Base-by-base conservation (phyloP, 1,140 invertebrate species). In the Dreissena rostriformis region DNA sequence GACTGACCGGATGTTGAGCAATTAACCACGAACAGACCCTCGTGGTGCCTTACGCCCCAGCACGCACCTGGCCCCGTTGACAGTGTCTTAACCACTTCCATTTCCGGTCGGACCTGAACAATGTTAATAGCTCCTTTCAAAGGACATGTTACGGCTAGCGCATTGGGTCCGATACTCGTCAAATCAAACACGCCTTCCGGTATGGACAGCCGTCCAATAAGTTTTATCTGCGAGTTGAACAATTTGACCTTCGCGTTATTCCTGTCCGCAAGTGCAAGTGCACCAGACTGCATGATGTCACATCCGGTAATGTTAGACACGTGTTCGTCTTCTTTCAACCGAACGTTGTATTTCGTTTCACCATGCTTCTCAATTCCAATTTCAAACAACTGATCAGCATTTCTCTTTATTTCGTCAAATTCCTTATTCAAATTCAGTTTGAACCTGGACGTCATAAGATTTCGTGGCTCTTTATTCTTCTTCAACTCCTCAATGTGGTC, bases 271-370 rank as follows among this genome's bases (percentile, higher is more conserved):
- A 82, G 51, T 0, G 61, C 80, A n/a, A 82, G 8, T 17, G 53
- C 80, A 19, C 72, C 80, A 19, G 68, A 39, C 39, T 71, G n/a
- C 29, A 75, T 11, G 8, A 82, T 22, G 17, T 55, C 61, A 68
- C 80, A 82, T 55, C 80, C 80, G n/a, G 80, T 82, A 7, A 82
- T 73, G 49, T 82, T 82, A n/a, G 55, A 75, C 19, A 55, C 22
- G 14, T 65, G 49, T 68, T 28, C 53, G 71, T 82, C 80, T 17
- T 82, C 80, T 22, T 82, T 82, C 24, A 82, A 28, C 0, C 80
- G 55, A 17, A 75, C 26, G 49, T 75, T 82, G 49, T 39, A 82
- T 52, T 82, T 82, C 24, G 55, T 66, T 75, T 82, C 80, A n/a
- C 72, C 80, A 67, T 82, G 74, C 72, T 67, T 75, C 68, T 82